Evolutionary conservation across 2,888 invertebrate genomes (phyloP).

Genomic region (Acronicta aceris): DNA sequence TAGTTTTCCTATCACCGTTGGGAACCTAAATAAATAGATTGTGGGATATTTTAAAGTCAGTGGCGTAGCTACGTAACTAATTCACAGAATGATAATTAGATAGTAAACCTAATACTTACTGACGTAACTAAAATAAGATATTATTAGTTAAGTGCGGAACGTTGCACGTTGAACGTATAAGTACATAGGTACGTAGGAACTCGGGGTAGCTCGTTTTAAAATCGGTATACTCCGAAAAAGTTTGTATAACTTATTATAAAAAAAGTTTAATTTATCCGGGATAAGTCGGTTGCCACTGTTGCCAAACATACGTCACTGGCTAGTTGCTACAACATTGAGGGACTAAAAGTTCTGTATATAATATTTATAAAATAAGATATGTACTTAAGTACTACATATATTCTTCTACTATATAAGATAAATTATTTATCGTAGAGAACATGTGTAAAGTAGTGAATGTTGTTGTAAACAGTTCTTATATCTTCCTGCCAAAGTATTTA

Average conservation of each 20-base stretch:
- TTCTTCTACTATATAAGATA: constrained; percentile 22
- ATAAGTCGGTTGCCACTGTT: no score
- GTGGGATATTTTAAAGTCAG: no score
- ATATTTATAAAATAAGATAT: constrained; percentile 29
- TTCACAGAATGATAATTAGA: no score
- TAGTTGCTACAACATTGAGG: neutral
- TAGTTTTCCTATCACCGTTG: no score
- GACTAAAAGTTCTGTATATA: constrained; percentile 46
- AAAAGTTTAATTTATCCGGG: no score
- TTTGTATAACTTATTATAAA: neutral
- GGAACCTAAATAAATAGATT: no score
- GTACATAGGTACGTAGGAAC: neutral
- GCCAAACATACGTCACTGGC: no score
- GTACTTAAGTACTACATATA: constrained; percentile 22
- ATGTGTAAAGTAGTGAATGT: constrained; percentile 56
- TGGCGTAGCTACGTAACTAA: no score
- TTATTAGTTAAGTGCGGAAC: no score
- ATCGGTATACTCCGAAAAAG: neutral
- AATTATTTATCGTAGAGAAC: constrained; percentile 37
- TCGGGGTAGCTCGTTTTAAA: neutral
- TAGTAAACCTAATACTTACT: no score
- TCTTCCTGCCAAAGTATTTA: constrained; percentile 55
- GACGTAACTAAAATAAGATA: no score
- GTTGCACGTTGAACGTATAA: no score
- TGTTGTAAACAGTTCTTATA: constrained; percentile 45